A percentile compares a stretch with the other conserved stretches of the same genome.
Conservation (phyloP, 2,113 vertebrate species). For the Entelurus aequoreus region DNA sequence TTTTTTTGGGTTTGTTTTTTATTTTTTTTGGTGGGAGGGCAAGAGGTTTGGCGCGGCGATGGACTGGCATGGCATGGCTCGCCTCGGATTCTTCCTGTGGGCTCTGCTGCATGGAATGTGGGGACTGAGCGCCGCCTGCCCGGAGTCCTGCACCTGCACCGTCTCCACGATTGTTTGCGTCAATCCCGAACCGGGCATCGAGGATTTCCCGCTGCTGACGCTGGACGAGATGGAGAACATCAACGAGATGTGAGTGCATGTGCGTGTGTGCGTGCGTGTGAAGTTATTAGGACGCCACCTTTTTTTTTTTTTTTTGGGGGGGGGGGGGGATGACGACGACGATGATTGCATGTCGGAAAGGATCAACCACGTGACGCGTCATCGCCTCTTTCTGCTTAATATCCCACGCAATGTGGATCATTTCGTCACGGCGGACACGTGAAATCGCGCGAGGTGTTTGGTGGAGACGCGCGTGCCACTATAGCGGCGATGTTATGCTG, state of each 20-base stretch:
- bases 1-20: slow-evolving; percentile 3
- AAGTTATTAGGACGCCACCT: slow-evolving; percentile 44
- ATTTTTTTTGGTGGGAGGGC: slow-evolving; percentile 32
- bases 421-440: background rate
- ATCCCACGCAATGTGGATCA: background rate
- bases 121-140: slow-evolving; percentile 78
- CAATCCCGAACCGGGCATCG: slow-evolving; percentile 75
- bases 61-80: slow-evolving; percentile 77
- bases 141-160: slow-evolving; percentile 83
- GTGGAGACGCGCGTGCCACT: slow-evolving; percentile 8
- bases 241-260: slow-evolving; percentile 89
- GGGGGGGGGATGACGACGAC: background rate
- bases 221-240: slow-evolving; percentile 86
- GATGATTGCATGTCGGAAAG: background rate
- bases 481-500: background rate
- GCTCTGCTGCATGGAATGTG: slow-evolving; percentile 70
- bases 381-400: background rate
- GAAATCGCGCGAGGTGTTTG: background rate
- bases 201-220: slow-evolving; percentile 84
- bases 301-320: background rate
- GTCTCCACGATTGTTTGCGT: slow-evolving; percentile 82
- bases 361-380: background rate
- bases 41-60: slow-evolving; percentile 64
- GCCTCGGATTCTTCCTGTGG: slow-evolving; percentile 78
- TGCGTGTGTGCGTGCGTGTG: slow-evolving; percentile 20